Evolutionary conservation across 2,113 vertebrate genomes (phyloP).

Genomic region (Cheirogaleus medius): DNA sequence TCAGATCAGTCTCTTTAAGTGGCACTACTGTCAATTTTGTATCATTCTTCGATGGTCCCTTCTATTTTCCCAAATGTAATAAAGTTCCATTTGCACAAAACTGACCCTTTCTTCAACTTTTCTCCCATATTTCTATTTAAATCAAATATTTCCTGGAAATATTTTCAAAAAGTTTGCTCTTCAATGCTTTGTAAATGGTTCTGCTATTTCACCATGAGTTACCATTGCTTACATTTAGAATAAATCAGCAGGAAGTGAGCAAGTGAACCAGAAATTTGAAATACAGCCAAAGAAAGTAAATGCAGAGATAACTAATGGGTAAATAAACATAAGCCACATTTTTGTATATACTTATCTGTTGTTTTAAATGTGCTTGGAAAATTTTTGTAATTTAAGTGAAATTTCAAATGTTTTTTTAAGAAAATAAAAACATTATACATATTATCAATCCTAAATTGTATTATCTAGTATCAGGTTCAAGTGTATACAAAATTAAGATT

Average conservation of each 20-base stretch:
- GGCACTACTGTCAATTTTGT: background rate
- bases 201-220: background rate
- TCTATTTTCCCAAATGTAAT: background rate
- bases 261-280: constrained; percentile 18
- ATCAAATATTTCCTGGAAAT: background rate
- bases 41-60: background rate
- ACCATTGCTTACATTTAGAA: background rate
- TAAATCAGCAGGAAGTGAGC: background rate
- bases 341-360: background rate
- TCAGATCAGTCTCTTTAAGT: background rate
- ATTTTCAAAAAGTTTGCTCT: background rate
- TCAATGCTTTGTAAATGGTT: background rate
- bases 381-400: background rate
- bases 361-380: background rate
- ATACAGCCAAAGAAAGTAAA: background rate
- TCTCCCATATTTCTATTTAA: background rate
- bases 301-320: background rate
- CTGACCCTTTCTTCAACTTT: background rate
- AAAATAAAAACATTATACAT: background rate
- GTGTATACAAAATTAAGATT: background rate
- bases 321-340: background rate
- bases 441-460: background rate
- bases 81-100: background rate
- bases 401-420: background rate
- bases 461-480: background rate